phyloP scores from a whole-genome alignment of 2,113 vertebrate species.

The Rostratula benghalensis region DNA sequence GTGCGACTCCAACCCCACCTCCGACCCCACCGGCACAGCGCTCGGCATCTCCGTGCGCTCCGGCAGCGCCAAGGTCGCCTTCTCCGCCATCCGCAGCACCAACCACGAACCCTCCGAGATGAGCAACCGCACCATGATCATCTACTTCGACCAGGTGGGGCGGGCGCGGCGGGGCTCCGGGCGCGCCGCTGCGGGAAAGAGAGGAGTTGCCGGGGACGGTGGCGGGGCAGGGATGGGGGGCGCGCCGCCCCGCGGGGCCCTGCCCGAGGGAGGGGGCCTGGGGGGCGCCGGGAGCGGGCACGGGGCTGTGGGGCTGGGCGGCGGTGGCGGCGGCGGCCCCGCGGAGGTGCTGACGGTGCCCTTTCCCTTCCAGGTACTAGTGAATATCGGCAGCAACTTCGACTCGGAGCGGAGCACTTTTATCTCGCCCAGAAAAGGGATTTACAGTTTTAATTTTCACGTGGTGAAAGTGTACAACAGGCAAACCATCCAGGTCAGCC shows the following conservation, averaged over 20 bases:
- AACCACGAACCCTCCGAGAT: conserved; percentile 99
- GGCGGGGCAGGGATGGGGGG: not conserved
- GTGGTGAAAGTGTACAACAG: conserved; percentile 99
- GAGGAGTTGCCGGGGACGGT: no score
- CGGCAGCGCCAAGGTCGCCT: conserved; percentile 93
- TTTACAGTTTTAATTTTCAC: conserved; percentile 99
- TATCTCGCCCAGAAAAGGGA: conserved; percentile 93
- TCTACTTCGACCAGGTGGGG: conserved; percentile 94
- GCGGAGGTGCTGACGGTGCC: not conserved
- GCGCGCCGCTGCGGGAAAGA: not conserved
- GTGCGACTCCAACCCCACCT: conserved; percentile 94
- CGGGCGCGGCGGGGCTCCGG: not conserved
- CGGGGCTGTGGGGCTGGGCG: not conserved
- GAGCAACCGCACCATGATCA: conserved; percentile 97
- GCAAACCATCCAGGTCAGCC: conserved; percentile 94
- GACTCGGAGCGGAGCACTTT: conserved; percentile 95
- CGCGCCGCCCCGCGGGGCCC: not conserved
- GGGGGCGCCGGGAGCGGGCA: not conserved
- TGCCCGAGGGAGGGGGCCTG: not conserved
- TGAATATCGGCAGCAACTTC: conserved; percentile 94
- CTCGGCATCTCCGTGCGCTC: conserved; percentile 96
- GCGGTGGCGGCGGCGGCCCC: not conserved
- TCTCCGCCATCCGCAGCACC: conserved; percentile 94
- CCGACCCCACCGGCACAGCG: conserved; percentile 91
- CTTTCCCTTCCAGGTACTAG: conserved; percentile 83